A percentile compares a stretch with the other conserved stretches of the same genome.
phyloP scores from a whole-genome alignment of 2,888 invertebrate genomes.

The Stegophylla sp. region DNA sequence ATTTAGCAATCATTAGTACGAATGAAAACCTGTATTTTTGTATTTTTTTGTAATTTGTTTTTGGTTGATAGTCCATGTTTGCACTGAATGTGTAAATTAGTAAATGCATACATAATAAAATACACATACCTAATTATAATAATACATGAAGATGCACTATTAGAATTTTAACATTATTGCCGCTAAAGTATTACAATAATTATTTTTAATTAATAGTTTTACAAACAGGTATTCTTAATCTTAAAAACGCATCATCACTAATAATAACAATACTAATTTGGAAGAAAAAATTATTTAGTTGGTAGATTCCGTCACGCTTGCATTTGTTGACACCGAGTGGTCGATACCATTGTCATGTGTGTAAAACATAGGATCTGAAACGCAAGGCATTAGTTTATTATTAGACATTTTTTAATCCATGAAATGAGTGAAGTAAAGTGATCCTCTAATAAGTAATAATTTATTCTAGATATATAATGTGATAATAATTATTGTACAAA shows the following conservation, averaged over 20 bases:
- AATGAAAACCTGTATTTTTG: not conserved
- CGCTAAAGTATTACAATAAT: not conserved
- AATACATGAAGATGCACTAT: not conserved
- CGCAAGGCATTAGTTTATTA: not conserved
- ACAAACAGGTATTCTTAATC: conserved; percentile 31
- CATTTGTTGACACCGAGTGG: not conserved
- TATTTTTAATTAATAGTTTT: conserved; percentile 14
- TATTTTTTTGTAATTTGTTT: not conserved
- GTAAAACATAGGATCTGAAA: conserved; percentile 31
- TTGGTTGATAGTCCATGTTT: not conserved
- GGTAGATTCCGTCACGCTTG: not conserved
- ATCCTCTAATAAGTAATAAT: not conserved
- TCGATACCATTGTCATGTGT: not conserved
- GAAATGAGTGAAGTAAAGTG: not conserved
- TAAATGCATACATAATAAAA: too few species aligned
- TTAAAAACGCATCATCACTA: conserved; percentile 42
- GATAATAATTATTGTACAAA: not conserved
- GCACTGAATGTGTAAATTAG: too few species aligned
- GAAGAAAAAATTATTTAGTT: conserved; percentile 31
- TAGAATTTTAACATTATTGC: not conserved
- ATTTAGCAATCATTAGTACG: too few species aligned
- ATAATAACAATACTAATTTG: conserved; percentile 43
- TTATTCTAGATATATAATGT: not conserved
- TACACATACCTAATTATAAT: too few species aligned
- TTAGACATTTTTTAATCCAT: too few species aligned